Percentiles rank a stretch among this genome's conserved stretches.
phyloP scores from a whole-genome alignment of 2,113 vertebrate species.

The Phasianus colchicus region DNA sequence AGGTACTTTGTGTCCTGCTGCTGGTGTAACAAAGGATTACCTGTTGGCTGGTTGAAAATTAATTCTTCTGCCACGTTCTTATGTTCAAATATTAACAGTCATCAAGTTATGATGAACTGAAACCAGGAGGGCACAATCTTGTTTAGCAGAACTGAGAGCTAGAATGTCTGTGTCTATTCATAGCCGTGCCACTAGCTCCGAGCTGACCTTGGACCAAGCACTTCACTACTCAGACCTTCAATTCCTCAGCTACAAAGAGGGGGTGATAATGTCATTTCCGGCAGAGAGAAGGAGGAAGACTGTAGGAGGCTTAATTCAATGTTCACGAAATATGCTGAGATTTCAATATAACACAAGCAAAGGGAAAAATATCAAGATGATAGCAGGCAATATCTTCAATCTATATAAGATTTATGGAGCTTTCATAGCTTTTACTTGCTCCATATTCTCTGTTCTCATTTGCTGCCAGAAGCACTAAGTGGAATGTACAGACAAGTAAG shows the following conservation, averaged over 20 bases:
- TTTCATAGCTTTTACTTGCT: not conserved
- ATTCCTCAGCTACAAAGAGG: conserved; percentile 20
- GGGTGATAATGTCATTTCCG: not conserved
- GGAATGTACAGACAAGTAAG: not conserved
- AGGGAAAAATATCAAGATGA: not conserved
- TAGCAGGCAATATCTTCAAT: not conserved
- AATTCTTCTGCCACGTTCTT: not conserved
- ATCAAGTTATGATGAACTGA: not conserved
- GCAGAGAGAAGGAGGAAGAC: not conserved
- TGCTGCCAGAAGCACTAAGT: not conserved
- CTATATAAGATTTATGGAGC: not conserved
- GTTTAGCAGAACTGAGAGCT: conserved; percentile 13
- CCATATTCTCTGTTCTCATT: not conserved
- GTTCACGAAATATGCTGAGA: not conserved
- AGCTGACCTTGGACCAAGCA: conserved; percentile 22
- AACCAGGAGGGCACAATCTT: not conserved
- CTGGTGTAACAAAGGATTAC: not conserved
- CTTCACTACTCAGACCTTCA: not conserved
- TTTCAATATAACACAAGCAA: not conserved
- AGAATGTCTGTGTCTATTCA: conserved; percentile 4
- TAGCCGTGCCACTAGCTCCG: conserved; percentile 7
- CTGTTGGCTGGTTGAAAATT: not conserved
- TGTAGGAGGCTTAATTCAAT: not conserved
- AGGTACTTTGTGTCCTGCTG: not conserved
- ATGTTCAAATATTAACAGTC: not conserved